phyloP scores from a whole-genome alignment of 2,888 invertebrate species.

The Psylliodes chrysocephalus region DNA sequence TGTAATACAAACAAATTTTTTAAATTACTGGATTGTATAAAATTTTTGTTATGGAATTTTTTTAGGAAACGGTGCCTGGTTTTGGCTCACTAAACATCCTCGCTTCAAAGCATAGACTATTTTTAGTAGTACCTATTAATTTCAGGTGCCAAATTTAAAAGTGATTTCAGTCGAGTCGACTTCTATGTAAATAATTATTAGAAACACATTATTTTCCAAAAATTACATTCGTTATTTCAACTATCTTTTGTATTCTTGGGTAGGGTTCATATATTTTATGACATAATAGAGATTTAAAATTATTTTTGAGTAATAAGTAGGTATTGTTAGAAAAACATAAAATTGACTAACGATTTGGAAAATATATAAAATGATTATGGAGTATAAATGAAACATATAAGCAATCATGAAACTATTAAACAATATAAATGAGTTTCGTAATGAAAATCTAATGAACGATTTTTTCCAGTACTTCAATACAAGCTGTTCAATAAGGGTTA shows the following conservation, averaged over 20 bases:
- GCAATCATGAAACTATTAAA: too few species aligned
- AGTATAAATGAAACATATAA: too few species aligned
- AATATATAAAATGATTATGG: neutral
- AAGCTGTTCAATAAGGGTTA: too few species aligned
- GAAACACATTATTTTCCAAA: neutral
- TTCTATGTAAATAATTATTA: neutral
- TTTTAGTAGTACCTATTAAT: neutral
- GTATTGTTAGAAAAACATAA: neutral
- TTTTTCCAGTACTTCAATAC: too few species aligned
- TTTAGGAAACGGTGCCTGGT: neutral
- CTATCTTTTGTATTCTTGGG: too few species aligned
- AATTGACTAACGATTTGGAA: conserved; percentile 3
- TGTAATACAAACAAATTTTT: too few species aligned
- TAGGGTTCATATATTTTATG: too few species aligned
- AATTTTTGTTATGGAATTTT: too few species aligned
- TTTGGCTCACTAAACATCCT: neutral
- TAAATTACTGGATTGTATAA: too few species aligned
- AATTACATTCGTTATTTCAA: neutral
- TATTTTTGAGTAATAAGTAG: neutral
- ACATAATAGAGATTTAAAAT: neutral
- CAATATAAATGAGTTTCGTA: too few species aligned
- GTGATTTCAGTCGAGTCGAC: neutral
- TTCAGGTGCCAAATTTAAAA: conserved; percentile 11
- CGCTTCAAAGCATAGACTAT: neutral
- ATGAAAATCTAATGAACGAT: too few species aligned